Percentiles rank a stretch among this genome's conserved stretches.
phyloP scores from a whole-genome alignment of 2,113 vertebrate species.

The Sula dactylatra region DNA sequence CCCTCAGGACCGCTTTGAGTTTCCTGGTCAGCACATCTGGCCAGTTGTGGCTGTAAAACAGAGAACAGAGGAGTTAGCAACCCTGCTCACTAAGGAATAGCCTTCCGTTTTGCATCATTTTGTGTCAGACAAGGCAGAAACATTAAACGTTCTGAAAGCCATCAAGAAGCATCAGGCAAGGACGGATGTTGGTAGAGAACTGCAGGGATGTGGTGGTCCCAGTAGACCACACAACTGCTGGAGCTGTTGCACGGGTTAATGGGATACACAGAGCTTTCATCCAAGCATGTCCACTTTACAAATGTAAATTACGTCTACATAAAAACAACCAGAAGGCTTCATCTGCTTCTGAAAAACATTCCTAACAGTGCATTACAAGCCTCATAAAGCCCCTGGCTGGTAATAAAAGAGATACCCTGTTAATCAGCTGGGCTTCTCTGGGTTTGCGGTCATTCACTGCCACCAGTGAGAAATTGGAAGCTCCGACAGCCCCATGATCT shows the following conservation, averaged over 20 bases:
- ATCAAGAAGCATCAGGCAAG: neutral
- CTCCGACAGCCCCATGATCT: neutral
- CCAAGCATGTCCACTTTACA: neutral
- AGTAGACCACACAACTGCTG: neutral
- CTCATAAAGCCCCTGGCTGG: neutral
- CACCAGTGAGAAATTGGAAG: neutral
- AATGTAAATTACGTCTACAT: neutral
- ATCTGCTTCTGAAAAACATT: neutral
- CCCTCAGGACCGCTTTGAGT: conserved; percentile 82
- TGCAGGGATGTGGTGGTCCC: neutral
- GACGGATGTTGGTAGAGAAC: neutral
- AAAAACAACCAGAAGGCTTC: neutral
- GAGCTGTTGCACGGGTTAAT: neutral
- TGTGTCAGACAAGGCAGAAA: neutral
- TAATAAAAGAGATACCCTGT: neutral
- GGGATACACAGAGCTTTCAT: neutral
- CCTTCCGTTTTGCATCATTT: neutral
- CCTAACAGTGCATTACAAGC: neutral
- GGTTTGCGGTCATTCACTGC: neutral
- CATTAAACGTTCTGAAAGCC: neutral
- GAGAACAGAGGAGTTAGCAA: neutral
- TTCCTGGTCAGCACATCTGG: conserved; percentile 82
- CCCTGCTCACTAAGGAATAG: neutral
- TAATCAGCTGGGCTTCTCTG: neutral
- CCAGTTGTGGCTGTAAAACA: conserved; percentile 80